Evolutionary conservation across 1,140 invertebrate species (phyloP).

Genomic region (Streblospio benedicti): DNA sequence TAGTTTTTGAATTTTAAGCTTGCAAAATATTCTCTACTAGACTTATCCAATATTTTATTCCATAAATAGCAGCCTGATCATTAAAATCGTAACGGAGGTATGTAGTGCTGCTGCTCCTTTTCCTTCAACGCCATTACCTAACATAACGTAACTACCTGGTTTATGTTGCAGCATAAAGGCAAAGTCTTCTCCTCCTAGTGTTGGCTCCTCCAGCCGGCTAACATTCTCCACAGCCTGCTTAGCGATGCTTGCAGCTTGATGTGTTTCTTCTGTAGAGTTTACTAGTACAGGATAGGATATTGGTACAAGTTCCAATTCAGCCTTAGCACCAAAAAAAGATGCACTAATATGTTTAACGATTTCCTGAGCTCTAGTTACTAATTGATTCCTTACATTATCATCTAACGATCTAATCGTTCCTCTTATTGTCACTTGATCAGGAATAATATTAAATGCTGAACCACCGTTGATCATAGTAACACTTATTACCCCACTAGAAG

Average conservation of each 20-base stretch:
- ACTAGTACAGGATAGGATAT: not conserved
- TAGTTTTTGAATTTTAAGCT: no score
- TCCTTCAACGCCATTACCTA: no score
- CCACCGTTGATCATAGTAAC: not conserved
- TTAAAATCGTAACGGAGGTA: no score
- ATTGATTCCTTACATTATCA: not conserved
- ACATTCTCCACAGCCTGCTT: not conserved
- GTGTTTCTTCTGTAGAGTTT: not conserved
- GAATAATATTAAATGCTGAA: not conserved
- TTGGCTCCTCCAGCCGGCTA: not conserved
- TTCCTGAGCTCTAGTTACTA: no score
- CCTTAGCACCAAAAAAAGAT: not conserved
- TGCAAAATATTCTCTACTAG: no score
- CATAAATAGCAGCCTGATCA: no score
- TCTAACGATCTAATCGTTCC: not conserved
- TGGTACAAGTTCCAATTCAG: not conserved
- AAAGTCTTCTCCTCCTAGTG: not conserved
- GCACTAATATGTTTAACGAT: no score
- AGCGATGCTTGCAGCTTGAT: not conserved
- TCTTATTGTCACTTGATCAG: not conserved
- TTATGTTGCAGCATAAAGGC: not conserved
- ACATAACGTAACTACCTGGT: no score
- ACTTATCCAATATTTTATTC: no score
- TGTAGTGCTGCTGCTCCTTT: no score
- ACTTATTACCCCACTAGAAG: not conserved